Conservation (phyloP, 2,113 vertebrate species). For the Guaruba guarouba region DNA sequence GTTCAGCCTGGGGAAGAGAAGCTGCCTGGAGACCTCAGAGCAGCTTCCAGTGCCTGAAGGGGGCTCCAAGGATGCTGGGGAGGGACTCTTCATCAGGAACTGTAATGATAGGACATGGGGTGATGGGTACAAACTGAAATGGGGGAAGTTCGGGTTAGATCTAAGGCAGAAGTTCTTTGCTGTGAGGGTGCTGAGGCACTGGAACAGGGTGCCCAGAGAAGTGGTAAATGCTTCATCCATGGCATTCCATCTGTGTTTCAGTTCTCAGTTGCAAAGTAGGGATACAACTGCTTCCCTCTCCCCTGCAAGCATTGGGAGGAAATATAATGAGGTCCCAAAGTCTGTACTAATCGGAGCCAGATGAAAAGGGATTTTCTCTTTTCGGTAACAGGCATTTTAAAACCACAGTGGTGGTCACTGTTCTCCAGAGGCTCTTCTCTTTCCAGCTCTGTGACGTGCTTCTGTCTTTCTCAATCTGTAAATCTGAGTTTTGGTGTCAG, state of each 20-base stretch:
- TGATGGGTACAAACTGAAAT: not conserved
- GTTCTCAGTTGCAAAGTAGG: not conserved
- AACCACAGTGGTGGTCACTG: not conserved
- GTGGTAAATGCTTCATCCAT: not conserved
- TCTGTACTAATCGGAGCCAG: not conserved
- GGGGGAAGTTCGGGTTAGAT: not conserved
- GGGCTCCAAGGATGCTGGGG: not conserved
- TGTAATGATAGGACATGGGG: not conserved
- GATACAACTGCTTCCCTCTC: not conserved
- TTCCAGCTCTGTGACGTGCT: not conserved
- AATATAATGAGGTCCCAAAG: not conserved
- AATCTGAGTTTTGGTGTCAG: not conserved
- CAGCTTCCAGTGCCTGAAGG: not conserved
- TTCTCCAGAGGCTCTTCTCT: not conserved
- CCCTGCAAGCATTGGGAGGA: not conserved
- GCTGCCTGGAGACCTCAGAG: not conserved
- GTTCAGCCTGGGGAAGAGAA: not conserved
- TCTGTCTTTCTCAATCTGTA: not conserved
- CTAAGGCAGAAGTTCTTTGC: not conserved
- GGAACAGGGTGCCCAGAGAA: not conserved
- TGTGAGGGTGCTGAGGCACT: not conserved
- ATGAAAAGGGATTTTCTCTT: not conserved
- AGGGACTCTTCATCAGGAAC: not conserved
- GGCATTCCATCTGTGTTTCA: not conserved
- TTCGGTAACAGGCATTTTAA: not conserved